Evolutionary conservation across 2,113 vertebrate species (phyloP).

Genomic region (Craseonycteris thonglongyai): DNA sequence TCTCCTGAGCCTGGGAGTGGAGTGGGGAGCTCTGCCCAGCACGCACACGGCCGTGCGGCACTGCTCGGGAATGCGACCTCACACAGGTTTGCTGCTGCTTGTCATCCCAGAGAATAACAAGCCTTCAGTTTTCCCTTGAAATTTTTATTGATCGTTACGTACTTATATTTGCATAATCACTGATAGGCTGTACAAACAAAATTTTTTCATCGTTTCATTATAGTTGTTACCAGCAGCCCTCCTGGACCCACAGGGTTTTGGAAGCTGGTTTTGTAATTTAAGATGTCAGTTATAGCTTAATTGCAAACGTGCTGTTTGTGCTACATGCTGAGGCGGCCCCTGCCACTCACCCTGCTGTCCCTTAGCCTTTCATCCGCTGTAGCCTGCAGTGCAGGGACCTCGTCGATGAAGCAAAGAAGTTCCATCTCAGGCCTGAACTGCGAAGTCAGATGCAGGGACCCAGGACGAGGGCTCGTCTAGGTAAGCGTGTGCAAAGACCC

Average conservation of each 20-base stretch:
- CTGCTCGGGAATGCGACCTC: background rate
- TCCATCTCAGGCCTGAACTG: conserved; percentile 95
- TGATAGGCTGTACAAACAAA: background rate
- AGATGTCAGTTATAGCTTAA: background rate
- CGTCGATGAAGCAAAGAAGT: conserved; percentile 99
- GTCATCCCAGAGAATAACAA: background rate
- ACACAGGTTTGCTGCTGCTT: background rate
- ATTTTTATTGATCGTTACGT: background rate
- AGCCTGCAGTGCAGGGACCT: conserved; percentile 97
- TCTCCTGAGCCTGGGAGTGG: background rate
- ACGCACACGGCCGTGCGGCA: too few relatives aligned
- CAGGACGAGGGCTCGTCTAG: conserved; percentile 94
- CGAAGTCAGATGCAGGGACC: conserved; percentile 98
- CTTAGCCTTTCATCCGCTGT: conserved; percentile 93
- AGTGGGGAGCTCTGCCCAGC: too few relatives aligned
- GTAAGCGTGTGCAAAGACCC: conserved; percentile 78
- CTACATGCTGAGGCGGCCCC: background rate
- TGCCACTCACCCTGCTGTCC: background rate
- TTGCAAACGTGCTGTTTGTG: background rate
- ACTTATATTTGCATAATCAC: background rate
- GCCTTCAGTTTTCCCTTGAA: background rate
- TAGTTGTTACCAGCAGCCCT: background rate
- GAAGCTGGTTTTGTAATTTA: background rate
- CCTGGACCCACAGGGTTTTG: background rate
- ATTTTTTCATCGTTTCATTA: too few relatives aligned